These are phyloP conservation scores for Amblyopsis hoosieri DNA, from an alignment of 2,797 vertebrate species.

Conservation along the genomic window DNA sequence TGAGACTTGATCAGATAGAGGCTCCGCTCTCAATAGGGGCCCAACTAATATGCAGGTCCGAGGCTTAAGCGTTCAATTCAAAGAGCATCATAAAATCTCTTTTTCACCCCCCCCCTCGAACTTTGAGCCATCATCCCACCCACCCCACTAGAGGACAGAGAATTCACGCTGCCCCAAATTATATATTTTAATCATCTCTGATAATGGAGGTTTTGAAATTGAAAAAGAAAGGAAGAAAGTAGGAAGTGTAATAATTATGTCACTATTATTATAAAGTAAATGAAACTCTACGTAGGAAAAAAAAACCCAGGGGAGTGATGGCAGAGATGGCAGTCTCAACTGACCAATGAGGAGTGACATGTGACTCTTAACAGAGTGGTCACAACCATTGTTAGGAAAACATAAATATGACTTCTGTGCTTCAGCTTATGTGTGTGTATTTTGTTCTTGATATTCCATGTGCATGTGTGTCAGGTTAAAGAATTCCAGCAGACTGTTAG, in stretches of 20 bases:
- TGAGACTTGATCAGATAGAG: conserved; percentile 79
- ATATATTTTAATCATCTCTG: conserved; percentile 69
- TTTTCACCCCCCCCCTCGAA: conserved; percentile 54
- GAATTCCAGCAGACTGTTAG: background rate
- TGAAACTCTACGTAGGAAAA: too few relatives aligned
- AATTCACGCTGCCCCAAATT: conserved; percentile 61
- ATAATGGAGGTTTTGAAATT: conserved; percentile 60
- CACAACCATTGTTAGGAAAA: background rate
- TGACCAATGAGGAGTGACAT: too few relatives aligned
- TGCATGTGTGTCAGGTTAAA: background rate
- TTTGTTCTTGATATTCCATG: background rate
- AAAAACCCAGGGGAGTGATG: too few relatives aligned
- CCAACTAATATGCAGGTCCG: conserved; percentile 76
- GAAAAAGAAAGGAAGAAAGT: conserved; percentile 45
- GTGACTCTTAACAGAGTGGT: too few relatives aligned
- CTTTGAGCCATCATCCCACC: conserved; percentile 35
- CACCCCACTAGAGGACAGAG: conserved; percentile 55
- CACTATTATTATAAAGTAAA: conserved; percentile 60
- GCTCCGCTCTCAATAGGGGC: conserved; percentile 70
- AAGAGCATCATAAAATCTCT: conserved; percentile 76
- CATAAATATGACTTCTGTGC: background rate
- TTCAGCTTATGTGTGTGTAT: background rate
- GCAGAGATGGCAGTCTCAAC: too few relatives aligned
- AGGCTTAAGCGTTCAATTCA: conserved; percentile 78
- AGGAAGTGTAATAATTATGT: conserved; percentile 65